phyloP scores from a whole-genome alignment of 2,113 vertebrate genomes.

The Periophthalmus modestus region DNA sequence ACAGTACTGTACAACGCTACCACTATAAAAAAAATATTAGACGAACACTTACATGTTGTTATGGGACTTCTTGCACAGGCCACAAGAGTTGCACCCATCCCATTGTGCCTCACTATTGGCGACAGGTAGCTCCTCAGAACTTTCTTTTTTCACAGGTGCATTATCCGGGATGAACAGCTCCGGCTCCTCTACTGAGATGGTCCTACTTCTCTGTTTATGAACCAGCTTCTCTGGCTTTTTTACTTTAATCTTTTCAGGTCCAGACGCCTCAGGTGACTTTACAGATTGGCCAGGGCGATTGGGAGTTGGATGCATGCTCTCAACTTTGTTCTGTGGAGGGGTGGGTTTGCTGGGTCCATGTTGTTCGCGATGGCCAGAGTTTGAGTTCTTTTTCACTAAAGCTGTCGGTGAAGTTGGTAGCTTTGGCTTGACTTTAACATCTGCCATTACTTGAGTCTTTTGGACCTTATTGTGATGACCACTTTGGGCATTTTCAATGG shows the following conservation, averaged over 20 bases:
- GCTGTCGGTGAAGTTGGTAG: constrained; percentile 36
- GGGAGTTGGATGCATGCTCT: constrained; percentile 10
- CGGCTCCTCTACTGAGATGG: constrained; percentile 93
- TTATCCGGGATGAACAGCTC: constrained; percentile 96
- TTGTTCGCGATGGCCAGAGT: constrained; percentile 51
- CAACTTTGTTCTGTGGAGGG: constrained; percentile 31
- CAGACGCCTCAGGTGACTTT: constrained; percentile 79
- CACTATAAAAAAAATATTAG: not conserved
- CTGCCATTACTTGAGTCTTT: constrained; percentile 75
- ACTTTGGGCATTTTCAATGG: constrained; percentile 66
- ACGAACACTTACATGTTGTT: constrained; percentile 83
- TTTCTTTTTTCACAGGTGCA: constrained; percentile 89
- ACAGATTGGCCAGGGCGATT: constrained; percentile 58
- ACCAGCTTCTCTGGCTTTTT: constrained; percentile 86
- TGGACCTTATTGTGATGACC: constrained; percentile 83
- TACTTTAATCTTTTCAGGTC: constrained; percentile 78
- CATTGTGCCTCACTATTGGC: constrained; percentile 82
- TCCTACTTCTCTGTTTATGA: constrained; percentile 87
- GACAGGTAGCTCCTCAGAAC: constrained; percentile 79
- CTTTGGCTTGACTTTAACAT: constrained; percentile 55
- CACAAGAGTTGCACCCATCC: constrained; percentile 94
- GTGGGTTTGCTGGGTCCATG: constrained; percentile 43
- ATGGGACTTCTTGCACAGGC: constrained; percentile 93
- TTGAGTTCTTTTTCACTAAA: constrained; percentile 46
- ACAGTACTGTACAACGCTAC: not conserved